phyloP scores from a whole-genome alignment of 2,888 invertebrate species.

The Tortricodes alternella region DNA sequence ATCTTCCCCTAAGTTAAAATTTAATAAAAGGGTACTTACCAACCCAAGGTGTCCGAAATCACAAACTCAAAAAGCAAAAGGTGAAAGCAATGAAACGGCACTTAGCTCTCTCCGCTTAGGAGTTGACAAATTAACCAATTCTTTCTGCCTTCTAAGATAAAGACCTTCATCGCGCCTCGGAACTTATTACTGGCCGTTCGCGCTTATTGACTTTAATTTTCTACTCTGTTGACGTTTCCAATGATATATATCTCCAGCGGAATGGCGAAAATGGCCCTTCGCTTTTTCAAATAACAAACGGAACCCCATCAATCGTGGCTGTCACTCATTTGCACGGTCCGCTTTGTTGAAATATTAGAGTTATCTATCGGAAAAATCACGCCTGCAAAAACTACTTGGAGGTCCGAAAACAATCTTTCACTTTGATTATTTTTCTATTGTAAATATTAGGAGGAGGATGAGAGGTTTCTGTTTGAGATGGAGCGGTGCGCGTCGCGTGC shows the following conservation, averaged over 20 bases:
- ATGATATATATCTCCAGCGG: slow-evolving; percentile 74
- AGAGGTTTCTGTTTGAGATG: slow-evolving; percentile 56
- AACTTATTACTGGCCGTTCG: slow-evolving; percentile 65
- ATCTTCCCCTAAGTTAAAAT: slow-evolving; percentile 34
- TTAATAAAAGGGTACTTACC: slow-evolving; percentile 46
- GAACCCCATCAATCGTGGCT: slow-evolving; percentile 71
- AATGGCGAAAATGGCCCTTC: slow-evolving; percentile 73
- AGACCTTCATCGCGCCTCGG: slow-evolving; percentile 43
- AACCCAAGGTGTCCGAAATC: slow-evolving; percentile 42
- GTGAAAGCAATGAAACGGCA: slow-evolving; percentile 67
- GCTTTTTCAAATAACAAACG: slow-evolving; percentile 81
- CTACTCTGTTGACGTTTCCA: slow-evolving; percentile 78
- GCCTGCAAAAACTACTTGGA: slow-evolving; percentile 71
- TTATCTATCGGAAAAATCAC: slow-evolving; percentile 73
- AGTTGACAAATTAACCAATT: slow-evolving; percentile 77
- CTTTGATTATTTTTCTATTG: slow-evolving; percentile 78
- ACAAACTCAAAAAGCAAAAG: slow-evolving; percentile 46
- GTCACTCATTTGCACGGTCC: slow-evolving; percentile 76
- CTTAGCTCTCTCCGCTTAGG: slow-evolving; percentile 59
- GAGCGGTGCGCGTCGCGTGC: slow-evolving; percentile 49
- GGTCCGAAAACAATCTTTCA: slow-evolving; percentile 72
- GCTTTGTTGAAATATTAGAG: slow-evolving; percentile 73
- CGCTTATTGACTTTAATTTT: slow-evolving; percentile 81
- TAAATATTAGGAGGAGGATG: slow-evolving; percentile 70
- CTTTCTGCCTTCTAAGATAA: slow-evolving; percentile 58